Evolutionary conservation across 2,888 invertebrate species (phyloP), one percentile per base, ranked within the genome.

Genomic region (Baronia brevicornis): DNA sequence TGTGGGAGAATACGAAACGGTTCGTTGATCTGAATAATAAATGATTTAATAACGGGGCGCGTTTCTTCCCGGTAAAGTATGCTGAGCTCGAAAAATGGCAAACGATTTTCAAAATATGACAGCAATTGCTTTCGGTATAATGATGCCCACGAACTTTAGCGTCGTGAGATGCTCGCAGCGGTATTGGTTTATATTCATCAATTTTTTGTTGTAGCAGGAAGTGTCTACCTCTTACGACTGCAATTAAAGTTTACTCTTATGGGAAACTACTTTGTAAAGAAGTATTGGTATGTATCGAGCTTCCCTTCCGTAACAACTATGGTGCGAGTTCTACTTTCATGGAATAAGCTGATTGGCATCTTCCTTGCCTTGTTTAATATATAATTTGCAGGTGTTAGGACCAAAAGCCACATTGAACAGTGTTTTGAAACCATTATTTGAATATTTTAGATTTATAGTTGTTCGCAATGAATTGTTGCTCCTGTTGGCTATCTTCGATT

Each of bases 31-130:
- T 80, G 80, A 80, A 82, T 82, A 82, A 84, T 82, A 82, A 80
- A 82, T 82, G 78, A 80, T 79, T 82, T 82, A 79, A 80, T 82
- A 82, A 82, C 80, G 79, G 71, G 65, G 69, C 70, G 68, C 68
- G 75, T 75, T 75, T 74, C 73, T 72, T 75, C 67, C 73, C 71
- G 69, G 54, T 60, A 51, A 55, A 64, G 67, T 65, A 67, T 61
- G 70, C 70, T 69, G 60, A 60, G 64, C 60, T 70, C 70, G 61
- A 79, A 79, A 80, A 82, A 80, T 74, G 77, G 78, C 74, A 74
- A 72, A 73, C 66, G 69, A 71, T 79, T 80, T 70, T n/a, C 56
- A 67, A 74, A 82, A 73, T 67, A 66, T 67, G 71, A 54, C 60
- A 54, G 65, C 51, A 23, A 23, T 20, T 14, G 23, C 26, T 23